A percentile compares a stretch with the other conserved stretches of the same genome.
Conservation (phyloP, 2,888 invertebrate genomes). For the Pheosia tremula region DNA sequence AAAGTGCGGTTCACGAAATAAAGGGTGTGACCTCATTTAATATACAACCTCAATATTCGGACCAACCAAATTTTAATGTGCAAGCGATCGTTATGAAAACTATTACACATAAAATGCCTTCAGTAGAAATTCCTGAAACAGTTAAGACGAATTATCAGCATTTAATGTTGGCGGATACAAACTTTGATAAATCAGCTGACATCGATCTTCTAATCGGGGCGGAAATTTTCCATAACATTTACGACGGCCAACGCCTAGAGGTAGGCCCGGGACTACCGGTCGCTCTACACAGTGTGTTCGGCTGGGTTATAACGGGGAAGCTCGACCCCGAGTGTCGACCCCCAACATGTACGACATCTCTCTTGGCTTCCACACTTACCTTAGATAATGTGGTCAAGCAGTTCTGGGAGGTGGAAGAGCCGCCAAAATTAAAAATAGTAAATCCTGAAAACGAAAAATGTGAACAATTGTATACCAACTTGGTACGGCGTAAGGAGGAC, state of each 20-base stretch:
- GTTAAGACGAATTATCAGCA: background rate
- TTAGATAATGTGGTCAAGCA: background rate
- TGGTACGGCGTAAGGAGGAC: too few relatives aligned
- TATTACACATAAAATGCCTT: background rate
- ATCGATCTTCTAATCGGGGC: background rate
- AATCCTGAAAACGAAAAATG: background rate
- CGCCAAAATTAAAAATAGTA: background rate
- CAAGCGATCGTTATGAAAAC: background rate
- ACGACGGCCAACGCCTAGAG: background rate
- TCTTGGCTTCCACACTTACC: background rate
- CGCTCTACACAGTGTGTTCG: background rate
- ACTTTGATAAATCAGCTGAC: background rate
- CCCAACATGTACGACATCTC: background rate
- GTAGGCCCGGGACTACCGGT: slow-evolving; percentile 1
- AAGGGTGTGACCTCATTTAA: too few relatives aligned
- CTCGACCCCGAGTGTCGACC: background rate
- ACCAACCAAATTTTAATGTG: too few relatives aligned
- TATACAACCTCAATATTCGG: too few relatives aligned
- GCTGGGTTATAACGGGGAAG: background rate
- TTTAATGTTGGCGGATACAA: background rate
- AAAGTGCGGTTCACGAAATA: background rate
- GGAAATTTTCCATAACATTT: background rate
- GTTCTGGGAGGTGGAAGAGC: background rate
- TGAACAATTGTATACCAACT: background rate
- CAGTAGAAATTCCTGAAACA: background rate